Base-by-base conservation (phyloP, 2,888 invertebrate genomes). In the Amphipoea oculea region DNA sequence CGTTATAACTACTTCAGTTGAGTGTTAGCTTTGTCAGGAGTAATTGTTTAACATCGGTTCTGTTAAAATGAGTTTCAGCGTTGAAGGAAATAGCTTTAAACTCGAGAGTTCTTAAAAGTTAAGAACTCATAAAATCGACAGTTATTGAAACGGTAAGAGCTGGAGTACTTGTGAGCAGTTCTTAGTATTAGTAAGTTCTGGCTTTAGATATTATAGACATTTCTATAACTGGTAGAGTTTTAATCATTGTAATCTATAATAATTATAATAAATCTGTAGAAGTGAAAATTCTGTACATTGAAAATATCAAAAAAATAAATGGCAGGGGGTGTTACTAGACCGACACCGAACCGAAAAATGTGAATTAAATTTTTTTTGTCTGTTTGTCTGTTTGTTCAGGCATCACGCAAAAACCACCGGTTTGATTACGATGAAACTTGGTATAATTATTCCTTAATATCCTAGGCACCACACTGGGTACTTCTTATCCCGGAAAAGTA, bases 11-110 rank as follows among this genome's bases (percentile, higher is more conserved):
- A 71, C 23, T 70, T 87, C 17, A 14, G 17, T 65, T 51, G 42
- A 65, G 57, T 85, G 74, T 79, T 65, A 62, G 65, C 62, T 74
- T 76, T 71, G 9, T 69, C 2, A 60, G 5, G 4, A 70, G 67
- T 72, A 72, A 74, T 88, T 68, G 45, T 57, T 75, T 67, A 60
- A 78, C 62, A 45, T 76, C 4, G 14, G 12, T 29, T 87, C 40
- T 14, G 9, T 20, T 65, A 23, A 20, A 72, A 40, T 40, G 40
- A 66, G 51, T 23, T 82, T 71, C 66, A 54, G 17, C n/a, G 48
- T 76, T 71, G 40, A 67, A 17, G 62, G n/a, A 62, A 48, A 11
- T 36, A 66, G 60, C 42, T 60, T 60, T 42, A 20, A 42, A n/a
- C 45, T 62, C 14, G 36, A 74, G 63, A 66, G 12, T 54, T 66